Evolutionary conservation across 2,888 invertebrate species (phyloP).

Genomic region (Drosophila limbata): DNA sequence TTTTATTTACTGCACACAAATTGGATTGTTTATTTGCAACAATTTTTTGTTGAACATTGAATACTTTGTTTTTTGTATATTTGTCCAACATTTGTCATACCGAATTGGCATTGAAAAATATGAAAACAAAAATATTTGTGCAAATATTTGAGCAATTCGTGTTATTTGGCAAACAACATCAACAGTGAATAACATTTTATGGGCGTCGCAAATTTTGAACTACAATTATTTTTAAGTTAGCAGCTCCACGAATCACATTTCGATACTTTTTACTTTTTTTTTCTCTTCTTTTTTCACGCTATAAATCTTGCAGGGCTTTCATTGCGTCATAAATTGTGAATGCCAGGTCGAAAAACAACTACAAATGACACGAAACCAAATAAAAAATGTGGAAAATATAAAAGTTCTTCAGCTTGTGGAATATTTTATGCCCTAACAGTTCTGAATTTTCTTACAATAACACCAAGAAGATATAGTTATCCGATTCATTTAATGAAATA

Average conservation of each 20-base stretch:
- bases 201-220: conserved; percentile 35
- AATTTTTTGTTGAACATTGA: neutral
- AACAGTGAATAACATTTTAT: conserved; percentile 52
- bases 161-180: conserved; percentile 57
- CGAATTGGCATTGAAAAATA: conserved; percentile 53
- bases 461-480: neutral
- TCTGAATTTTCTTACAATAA: neutral
- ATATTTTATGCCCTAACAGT: neutral
- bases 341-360: conserved; percentile 34
- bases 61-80: conserved; percentile 19
- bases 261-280: conserved; percentile 4
- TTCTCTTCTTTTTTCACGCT: conserved; percentile 42
- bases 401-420: neutral
- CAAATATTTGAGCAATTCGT: conserved; percentile 51
- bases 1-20: conserved; percentile 37
- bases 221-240: conserved; percentile 73
- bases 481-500: neutral
- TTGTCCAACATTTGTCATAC: conserved; percentile 59
- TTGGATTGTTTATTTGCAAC: conserved; percentile 23
- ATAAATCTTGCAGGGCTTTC: conserved; percentile 76
- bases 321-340: conserved; percentile 72
- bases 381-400: conserved; percentile 12
- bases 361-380: conserved; percentile 3
- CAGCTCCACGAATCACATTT: conserved; percentile 32
- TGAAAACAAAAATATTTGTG: conserved; percentile 52